A percentile compares a stretch with the other conserved stretches of the same genome.
These are phyloP conservation scores for Sterrhoptilus dennistouni DNA, from an alignment of 2,113 vertebrate species.

Conservation along the genomic window DNA sequence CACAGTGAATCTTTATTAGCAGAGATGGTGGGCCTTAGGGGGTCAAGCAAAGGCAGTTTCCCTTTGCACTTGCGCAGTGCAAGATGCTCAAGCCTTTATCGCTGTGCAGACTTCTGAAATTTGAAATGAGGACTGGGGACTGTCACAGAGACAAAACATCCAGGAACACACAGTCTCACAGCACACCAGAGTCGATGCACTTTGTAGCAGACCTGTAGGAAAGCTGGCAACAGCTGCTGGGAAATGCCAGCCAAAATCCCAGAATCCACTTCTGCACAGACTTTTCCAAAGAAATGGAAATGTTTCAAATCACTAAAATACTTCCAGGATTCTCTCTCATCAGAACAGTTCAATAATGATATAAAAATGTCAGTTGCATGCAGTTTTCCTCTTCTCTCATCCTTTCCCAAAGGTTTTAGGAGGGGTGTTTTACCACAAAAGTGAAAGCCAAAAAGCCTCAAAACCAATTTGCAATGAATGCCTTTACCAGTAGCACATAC, in stretches of 20 bases:
- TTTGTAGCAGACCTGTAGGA: background rate
- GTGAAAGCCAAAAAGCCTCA: background rate
- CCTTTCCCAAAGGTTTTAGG: background rate
- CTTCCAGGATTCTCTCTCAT: background rate
- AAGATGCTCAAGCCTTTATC: background rate
- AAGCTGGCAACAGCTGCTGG: background rate
- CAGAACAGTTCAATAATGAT: background rate
- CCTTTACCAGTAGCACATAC: background rate
- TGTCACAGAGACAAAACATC: background rate
- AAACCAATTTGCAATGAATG: background rate
- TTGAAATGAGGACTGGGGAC: background rate
- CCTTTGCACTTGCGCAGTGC: background rate
- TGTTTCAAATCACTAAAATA: background rate
- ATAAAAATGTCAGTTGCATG: background rate
- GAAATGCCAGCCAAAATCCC: background rate
- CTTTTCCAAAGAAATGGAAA: background rate
- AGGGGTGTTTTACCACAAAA: background rate
- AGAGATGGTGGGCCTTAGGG: background rate
- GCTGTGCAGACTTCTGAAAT: background rate
- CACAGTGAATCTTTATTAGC: conserved; percentile 6
- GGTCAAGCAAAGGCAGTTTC: background rate
- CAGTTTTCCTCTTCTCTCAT: background rate
- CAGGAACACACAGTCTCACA: background rate
- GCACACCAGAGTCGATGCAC: background rate
- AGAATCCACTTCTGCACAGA: background rate